Percentiles rank a stretch among this genome's conserved stretches.
Evolutionary conservation across 2,113 vertebrate species (phyloP).

Genomic region (Tautogolabrus adspersus): DNA sequence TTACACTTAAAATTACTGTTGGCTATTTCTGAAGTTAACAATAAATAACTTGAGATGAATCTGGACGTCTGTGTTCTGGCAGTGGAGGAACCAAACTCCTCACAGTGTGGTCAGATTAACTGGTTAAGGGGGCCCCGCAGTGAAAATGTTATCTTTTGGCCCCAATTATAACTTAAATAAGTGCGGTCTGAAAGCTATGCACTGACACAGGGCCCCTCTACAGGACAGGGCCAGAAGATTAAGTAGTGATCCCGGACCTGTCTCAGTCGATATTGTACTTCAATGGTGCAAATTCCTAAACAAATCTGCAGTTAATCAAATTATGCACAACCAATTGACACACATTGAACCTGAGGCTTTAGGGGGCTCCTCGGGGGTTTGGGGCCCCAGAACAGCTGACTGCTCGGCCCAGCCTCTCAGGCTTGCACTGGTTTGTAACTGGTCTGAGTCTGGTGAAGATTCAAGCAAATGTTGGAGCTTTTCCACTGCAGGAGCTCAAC

Average conservation of each 20-base stretch:
- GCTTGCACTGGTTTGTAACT: too few species aligned
- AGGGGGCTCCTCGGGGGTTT: slow-evolving; percentile 7
- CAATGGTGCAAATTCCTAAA: slow-evolving; percentile 31
- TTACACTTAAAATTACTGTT: too few species aligned
- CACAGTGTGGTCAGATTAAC: background rate
- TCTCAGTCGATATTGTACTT: slow-evolving; percentile 18
- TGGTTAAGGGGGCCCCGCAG: background rate
- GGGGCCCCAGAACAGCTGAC: background rate
- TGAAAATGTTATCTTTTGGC: background rate
- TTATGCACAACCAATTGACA: slow-evolving; percentile 40
- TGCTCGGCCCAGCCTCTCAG: background rate
- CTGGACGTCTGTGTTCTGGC: background rate
- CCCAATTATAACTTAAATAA: background rate
- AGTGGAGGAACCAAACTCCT: background rate
- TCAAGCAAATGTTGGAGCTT: too few species aligned
- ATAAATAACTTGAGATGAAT: too few species aligned
- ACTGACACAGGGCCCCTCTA: background rate
- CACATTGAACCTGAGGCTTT: slow-evolving; percentile 2
- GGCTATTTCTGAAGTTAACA: too few species aligned
- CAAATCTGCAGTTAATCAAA: slow-evolving; percentile 45
- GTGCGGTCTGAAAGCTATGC: background rate
- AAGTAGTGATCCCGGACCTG: background rate
- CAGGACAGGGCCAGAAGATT: background rate
- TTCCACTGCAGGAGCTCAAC: too few species aligned
- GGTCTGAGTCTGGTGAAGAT: background rate